Evolutionary conservation across 2,888 invertebrate species (phyloP).

Genomic region (Galeruca laticollis): DNA sequence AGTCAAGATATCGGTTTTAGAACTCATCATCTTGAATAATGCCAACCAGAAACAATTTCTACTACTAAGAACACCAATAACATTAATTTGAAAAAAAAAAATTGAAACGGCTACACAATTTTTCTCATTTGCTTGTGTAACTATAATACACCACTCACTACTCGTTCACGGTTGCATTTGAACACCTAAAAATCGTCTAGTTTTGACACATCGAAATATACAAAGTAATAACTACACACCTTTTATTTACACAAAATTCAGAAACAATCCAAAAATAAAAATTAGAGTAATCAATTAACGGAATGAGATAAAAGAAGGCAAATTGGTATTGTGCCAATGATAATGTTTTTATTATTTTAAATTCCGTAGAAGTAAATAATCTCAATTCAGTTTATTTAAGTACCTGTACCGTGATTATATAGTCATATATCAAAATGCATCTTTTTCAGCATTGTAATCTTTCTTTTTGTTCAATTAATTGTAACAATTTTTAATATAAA

Average conservation of each 20-base stretch:
- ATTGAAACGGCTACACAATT: neutral
- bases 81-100: neutral
- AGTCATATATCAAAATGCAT: no score
- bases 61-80: neutral
- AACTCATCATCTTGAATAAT: neutral
- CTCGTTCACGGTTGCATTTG: neutral
- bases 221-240: neutral
- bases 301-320: neutral
- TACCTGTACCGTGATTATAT: no score
- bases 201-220: neutral
- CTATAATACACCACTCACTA: neutral
- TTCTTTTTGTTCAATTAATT: no score
- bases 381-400: no score
- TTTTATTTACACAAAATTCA: neutral
- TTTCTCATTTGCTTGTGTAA: neutral
- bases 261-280: slow-evolving; percentile 1
- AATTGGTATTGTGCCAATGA: slow-evolving; percentile 1
- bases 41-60: neutral
- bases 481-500: no score
- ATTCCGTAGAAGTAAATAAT: no score
- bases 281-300: neutral
- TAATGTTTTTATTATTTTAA: neutral
- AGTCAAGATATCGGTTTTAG: neutral
- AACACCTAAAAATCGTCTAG: neutral
- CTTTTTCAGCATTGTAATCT: no score